Evolutionary conservation across 2,888 invertebrate species (phyloP), one percentile per base, ranked within the genome.

Genomic region (Netelia melanura): DNA sequence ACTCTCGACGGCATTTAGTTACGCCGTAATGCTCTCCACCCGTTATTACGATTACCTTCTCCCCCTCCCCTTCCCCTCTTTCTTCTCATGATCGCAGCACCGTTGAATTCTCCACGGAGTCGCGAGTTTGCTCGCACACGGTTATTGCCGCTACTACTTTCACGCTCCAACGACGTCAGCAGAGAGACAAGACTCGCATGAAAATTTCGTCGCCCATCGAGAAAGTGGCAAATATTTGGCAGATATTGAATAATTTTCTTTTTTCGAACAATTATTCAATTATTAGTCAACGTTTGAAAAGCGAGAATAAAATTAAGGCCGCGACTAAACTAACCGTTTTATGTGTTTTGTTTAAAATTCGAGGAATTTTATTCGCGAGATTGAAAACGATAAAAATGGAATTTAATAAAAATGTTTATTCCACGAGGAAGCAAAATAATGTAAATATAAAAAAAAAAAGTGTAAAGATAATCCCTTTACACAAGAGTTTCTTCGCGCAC

Each of bases 21-120:
- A 78, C 78, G 78, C 83, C 61, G 43, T 61, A n/a, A 67, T 62
- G 67, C 17, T 80, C 58, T 68, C 9, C n/a, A 61, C 38, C 82
- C 82, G 83, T 83, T 83, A 83, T 78, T 83, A 78, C 83, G 83
- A 83, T 83, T 78, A 78, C 72, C 78, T 83, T 83, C 70, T 52
- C 10, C 23, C 38, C 10, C 10, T n/a, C 23, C 5, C 10, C 38
- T 21, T 10, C 6, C 23, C 17, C 10, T 64, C 71, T 65, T 44
- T 77, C 43, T 67, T 71, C 14, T 25, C 62, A 70, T 38, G 65
- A 21, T 71, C 58, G 54, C 11, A 43, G 71, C 38, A 81, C 81
- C 75, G 74, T 81, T 81, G 68, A 75, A 72, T 72, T 72, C 65
- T 25, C 65, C n/a, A 72, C 72, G 67, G 61, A 44, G 52, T 58